Conservation (phyloP, 2,113 vertebrate species). For the Crotalus tigris region DNA sequence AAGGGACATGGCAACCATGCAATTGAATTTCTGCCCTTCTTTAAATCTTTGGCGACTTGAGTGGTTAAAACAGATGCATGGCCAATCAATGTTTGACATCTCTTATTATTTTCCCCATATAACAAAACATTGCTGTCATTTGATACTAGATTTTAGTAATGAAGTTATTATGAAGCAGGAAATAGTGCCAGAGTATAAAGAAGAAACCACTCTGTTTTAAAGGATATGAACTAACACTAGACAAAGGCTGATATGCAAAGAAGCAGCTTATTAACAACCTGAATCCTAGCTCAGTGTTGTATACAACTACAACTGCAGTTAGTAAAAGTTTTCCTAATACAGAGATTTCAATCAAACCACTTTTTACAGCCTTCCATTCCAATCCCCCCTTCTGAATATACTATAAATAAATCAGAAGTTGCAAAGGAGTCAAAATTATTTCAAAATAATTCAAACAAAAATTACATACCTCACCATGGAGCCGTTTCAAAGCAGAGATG, state of each 20-base stretch:
- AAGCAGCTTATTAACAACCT: background rate
- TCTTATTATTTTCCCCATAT: background rate
- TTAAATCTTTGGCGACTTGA: background rate
- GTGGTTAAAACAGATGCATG: background rate
- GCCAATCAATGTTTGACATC: background rate
- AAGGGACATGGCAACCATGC: background rate
- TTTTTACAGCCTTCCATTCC: background rate
- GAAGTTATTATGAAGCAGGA: background rate
- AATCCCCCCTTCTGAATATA: background rate
- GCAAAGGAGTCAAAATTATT: background rate
- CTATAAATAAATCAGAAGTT: background rate
- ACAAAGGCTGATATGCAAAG: background rate
- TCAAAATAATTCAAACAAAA: background rate
- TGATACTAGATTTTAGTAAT: background rate
- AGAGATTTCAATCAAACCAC: background rate
- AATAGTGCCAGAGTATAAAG: background rate
- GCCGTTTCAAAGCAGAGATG: conserved; percentile 76
- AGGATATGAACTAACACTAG: background rate
- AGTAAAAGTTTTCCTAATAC: background rate
- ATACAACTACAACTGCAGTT: background rate
- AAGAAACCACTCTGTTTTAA: background rate
- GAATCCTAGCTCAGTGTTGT: background rate
- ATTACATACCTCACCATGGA: conserved; percentile 85
- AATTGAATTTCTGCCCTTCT: background rate
- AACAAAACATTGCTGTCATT: background rate